phyloP scores from a whole-genome alignment of 2,797 vertebrate species.

The Sylvia borin region DNA sequence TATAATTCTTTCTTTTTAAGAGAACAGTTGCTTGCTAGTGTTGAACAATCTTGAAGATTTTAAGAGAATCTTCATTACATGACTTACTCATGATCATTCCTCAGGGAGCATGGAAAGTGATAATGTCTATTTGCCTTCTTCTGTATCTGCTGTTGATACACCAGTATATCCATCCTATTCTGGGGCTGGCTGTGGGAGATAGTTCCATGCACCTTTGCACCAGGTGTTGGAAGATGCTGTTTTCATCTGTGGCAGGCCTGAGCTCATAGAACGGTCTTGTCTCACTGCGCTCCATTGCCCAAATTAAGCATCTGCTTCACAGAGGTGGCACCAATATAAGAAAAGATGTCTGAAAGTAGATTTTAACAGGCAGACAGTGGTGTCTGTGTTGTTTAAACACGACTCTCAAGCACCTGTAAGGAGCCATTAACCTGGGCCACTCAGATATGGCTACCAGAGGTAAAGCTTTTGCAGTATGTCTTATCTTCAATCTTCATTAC shows the following conservation, averaged over 20 bases:
- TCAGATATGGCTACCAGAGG: background rate
- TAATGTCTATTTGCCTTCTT: background rate
- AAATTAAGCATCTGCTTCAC: background rate
- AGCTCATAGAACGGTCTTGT: background rate
- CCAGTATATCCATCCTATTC: background rate
- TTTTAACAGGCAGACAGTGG: background rate
- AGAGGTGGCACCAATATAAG: background rate
- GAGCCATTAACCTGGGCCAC: background rate
- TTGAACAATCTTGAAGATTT: background rate
- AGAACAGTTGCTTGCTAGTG: background rate
- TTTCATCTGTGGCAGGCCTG: background rate
- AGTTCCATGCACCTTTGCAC: background rate
- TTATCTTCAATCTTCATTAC: background rate
- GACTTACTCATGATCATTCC: background rate
- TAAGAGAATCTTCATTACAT: background rate
- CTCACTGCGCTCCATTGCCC: fast-evolving
- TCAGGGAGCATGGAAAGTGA: background rate
- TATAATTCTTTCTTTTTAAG: background rate
- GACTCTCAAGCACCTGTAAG: background rate
- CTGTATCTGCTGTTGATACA: background rate
- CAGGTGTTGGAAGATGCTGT: background rate
- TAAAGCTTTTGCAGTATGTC: background rate
- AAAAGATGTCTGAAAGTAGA: background rate
- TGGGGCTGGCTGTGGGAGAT: background rate
- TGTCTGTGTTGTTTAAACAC: background rate